Conservation (phyloP, 2,113 vertebrate genomes). For the Eulacestoma nigropectus region DNA sequence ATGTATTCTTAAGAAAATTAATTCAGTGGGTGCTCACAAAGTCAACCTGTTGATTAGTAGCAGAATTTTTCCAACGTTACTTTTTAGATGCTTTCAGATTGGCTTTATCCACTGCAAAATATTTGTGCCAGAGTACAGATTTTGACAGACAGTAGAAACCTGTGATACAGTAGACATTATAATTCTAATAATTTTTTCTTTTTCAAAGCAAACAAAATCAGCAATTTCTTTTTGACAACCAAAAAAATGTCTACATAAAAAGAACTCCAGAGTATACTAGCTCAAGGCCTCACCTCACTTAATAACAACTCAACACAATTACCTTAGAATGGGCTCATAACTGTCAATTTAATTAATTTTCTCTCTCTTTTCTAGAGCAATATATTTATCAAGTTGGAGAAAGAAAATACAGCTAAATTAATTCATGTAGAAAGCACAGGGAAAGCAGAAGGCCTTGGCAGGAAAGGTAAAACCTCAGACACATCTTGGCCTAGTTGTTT, state of each 20-base stretch:
- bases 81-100: background rate
- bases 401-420: background rate
- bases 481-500: background rate
- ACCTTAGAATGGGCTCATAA: background rate
- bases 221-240: background rate
- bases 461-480: background rate
- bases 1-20: background rate
- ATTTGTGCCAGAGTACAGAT: background rate
- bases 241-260: background rate
- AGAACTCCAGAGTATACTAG: background rate
- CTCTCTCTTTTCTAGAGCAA: background rate
- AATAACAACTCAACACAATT: background rate
- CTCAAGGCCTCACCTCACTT: background rate
- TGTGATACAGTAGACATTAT: background rate
- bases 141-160: constrained; percentile 23
- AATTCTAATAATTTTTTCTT: background rate
- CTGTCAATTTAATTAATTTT: background rate
- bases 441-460: background rate
- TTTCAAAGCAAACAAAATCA: background rate
- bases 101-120: background rate
- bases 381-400: background rate
- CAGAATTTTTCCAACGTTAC: background rate
- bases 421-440: background rate
- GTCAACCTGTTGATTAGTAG: background rate
- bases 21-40: background rate